Base-by-base conservation (phyloP, 1,140 invertebrate genomes). In the Pseudomyrmex flavicornis region DNA sequence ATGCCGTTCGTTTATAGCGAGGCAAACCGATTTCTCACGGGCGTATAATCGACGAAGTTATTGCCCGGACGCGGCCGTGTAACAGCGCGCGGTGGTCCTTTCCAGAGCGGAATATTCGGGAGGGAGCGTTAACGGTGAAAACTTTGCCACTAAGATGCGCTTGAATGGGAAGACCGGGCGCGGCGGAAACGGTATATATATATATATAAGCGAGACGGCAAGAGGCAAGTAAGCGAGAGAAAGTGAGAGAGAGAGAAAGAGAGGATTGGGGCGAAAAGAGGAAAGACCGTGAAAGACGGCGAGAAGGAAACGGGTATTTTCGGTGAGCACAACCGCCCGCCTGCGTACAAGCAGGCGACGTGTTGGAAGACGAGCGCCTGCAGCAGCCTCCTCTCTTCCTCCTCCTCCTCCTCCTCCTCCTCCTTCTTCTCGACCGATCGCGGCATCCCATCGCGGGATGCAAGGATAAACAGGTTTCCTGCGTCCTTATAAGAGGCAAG, bases 401-500 rank as follows among this genome's bases (percentile, higher is more conserved):
- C 5, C 35, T 35, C 0, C 35, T 35, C 5, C 26, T 35, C 35
- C 35, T 35, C 35, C 5, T 35, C 56, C 56, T 82, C 62, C 73
- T 20, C 77, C 56, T 17, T 0, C 17, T 17, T 17, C 17, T 52
- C 82, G 66, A 52, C 77, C 73, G 87, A 89, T 88, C 89, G 85
- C 87, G 79, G 89, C 89, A 89, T 87, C 89, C 83, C 89, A 90
- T 90, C 76, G 87, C 89, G 83, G 90, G 85, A 90, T 84, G 88
- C 85, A 88, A 85, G 89, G 69, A 87, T 89, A 90, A 91, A 91
- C 90, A 90, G 89, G 90, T 91, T 91, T 90, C 52, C 84, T 72
- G 88, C 90, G 86, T 89, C 84, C 89, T 90, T 90, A 90, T 79
- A 90, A 89, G 86, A 59, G 82, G 79, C 58, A 79, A 79, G 82